Conservation (phyloP, 1,140 invertebrate species). For the Branchinecta lindahli region DNA sequence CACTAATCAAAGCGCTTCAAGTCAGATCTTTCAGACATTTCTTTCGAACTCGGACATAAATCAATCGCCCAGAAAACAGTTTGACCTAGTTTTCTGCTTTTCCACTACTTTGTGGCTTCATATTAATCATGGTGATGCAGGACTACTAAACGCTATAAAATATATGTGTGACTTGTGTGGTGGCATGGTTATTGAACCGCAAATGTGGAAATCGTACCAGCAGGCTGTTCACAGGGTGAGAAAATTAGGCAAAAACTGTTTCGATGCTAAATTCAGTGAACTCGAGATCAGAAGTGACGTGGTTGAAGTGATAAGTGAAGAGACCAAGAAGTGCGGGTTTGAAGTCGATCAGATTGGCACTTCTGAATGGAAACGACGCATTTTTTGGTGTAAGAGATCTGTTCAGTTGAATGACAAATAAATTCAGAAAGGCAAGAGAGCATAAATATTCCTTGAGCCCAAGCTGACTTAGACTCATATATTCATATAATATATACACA, state of each 20-base stretch:
- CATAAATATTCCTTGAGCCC: too few species aligned
- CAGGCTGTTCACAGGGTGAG: conserved; percentile 51
- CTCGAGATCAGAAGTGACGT: neutral
- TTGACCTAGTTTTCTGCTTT: conserved; percentile 58
- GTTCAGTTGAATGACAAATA: too few species aligned
- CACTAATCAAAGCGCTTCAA: conserved; percentile 31
- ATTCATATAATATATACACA: too few species aligned
- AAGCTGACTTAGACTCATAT: too few species aligned
- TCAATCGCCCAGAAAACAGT: conserved; percentile 28
- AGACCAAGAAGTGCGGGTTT: neutral
- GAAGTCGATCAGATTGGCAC: neutral
- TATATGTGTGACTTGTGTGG: conserved; percentile 22
- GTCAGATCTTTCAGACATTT: conserved; percentile 15
- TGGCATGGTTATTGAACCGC: conserved; percentile 59
- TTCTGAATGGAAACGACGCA: neutral
- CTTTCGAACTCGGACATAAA: too few species aligned
- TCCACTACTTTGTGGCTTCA: conserved; percentile 79
- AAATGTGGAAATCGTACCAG: conserved; percentile 63
- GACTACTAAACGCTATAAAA: conserved; percentile 31
- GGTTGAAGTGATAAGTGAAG: neutral
- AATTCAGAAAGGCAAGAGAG: too few species aligned
- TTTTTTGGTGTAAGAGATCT: neutral
- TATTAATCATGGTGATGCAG: conserved; percentile 57
- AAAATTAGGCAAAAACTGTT: conserved; percentile 5
- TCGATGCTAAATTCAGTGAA: conserved; percentile 1